Base-by-base conservation (phyloP, 2,113 vertebrate species). In the Alouatta palliata region DNA sequence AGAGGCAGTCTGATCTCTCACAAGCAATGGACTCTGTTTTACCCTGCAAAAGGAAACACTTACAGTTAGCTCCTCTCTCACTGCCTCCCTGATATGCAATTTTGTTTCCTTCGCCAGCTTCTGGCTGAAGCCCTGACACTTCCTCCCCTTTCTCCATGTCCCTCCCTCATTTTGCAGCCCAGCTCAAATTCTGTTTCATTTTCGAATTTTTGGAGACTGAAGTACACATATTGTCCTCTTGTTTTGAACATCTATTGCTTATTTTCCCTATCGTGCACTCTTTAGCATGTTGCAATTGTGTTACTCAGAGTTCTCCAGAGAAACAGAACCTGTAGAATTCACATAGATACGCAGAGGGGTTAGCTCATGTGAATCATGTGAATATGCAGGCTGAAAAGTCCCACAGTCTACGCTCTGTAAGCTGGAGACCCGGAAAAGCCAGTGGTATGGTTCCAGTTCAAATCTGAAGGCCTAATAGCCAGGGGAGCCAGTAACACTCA, bases 351-450 rank as follows among this genome's bases (percentile, higher is more conserved):
- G 35, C 0, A 25, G 45, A 8, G 35, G 21, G 35, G 25, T 16
- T 56, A n/a, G 52, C 49, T n/a, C 35, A n/a, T 2, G 7, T 27
- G 14, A 30, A 21, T 27, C 35, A 23, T 2, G 7, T 27, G n/a
- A 30, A 21, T 17, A 58, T 3, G 25, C 14, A 43, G 37, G n/a
- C 81, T 40, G 21, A 61, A 10, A 52, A n/a, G 37, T 27, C 16
- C 25, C 43, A n/a, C 1, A 0, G 35, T n/a, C 32, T 25, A 2
- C 0, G 8, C 2, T 27, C 10, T 49, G 84, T 17, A n/a, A 52
- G 35, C 64, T 25, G 45, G 12, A n/a, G 64, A 23, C 25, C 54
- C 2, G 23, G 43, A 16, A 83, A 40, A 43, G 54, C 16, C 35
- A 30, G 40, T 7, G 37, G 23, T 3, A 1, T 9, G 8, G 56